Conservation (phyloP, 2,888 invertebrate species). For the Lithophane ornitopus region DNA sequence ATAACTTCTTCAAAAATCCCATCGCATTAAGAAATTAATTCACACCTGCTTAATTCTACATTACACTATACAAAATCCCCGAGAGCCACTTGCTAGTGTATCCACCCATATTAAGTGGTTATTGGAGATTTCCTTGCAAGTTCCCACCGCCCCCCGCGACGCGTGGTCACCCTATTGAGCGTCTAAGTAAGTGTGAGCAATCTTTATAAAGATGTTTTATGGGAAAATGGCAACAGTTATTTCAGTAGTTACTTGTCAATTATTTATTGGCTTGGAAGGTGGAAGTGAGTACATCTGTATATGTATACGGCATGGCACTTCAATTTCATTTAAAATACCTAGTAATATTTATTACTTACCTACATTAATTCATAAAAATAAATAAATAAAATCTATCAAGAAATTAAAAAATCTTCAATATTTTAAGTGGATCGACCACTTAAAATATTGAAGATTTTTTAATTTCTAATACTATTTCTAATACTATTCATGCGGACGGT, state of each 20-base stretch:
- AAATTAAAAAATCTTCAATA: no score
- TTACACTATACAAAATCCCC: constrained; percentile 23
- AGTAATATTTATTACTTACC: no score
- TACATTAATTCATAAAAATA: no score
- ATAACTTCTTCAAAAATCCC: neutral
- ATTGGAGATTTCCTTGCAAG: constrained; percentile 26
- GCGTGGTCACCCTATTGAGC: constrained; percentile 59
- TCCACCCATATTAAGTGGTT: constrained; percentile 45
- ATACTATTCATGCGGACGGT: no score
- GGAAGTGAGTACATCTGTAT: no score
- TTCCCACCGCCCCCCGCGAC: constrained; percentile 53
- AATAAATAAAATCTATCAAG: no score
- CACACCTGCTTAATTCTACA: constrained; percentile 21
- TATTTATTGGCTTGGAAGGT: neutral
- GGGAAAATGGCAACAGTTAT: constrained; percentile 26
- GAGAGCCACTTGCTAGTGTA: constrained; percentile 55
- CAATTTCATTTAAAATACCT: no score
- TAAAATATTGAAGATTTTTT: no score
- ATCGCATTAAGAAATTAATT: constrained; percentile 22
- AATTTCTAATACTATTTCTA: no score
- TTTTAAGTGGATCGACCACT: no score
- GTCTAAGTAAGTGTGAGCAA: constrained; percentile 48
- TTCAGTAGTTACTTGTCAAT: neutral
- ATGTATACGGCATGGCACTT: no score
- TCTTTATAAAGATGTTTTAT: constrained; percentile 29